A percentile compares a stretch with the other conserved stretches of the same genome.
These are phyloP conservation scores for Penaeus vannamei DNA, from an alignment of 1,140 invertebrate genomes.

Conservation along the genomic window DNA sequence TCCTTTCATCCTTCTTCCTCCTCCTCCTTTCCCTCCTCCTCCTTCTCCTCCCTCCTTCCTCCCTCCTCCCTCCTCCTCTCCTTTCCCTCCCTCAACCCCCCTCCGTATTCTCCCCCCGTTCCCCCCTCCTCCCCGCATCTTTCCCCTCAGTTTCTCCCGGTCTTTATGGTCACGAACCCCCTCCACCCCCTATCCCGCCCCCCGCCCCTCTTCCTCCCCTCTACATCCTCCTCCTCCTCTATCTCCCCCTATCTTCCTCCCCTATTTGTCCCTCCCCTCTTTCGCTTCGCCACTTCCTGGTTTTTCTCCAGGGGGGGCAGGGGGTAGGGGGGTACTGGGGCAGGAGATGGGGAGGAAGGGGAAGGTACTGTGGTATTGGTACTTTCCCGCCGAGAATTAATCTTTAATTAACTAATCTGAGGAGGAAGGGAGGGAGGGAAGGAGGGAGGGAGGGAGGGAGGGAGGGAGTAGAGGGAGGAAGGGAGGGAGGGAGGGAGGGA, in stretches of 20 bases:
- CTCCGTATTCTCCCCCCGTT: no score
- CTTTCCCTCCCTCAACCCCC: not conserved
- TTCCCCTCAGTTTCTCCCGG: not conserved
- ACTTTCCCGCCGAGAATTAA: no score
- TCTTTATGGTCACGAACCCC: not conserved
- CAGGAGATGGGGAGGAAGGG: no score
- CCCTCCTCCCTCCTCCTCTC: no score
- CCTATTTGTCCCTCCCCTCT: not conserved
- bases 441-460: no score
- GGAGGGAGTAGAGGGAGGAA: no score
- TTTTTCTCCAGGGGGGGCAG: no score
- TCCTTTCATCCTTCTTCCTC: not conserved
- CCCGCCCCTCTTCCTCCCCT: not conserved
- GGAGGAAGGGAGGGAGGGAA: no score
- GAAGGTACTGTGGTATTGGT: no score
- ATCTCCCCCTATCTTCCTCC: not conserved
- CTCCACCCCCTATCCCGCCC: not conserved
- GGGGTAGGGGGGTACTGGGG: no score
- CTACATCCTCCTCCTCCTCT: not conserved
- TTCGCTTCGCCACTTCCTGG: no score
- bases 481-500: not conserved
- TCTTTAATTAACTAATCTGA: no score
- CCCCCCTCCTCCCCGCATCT: not conserved
- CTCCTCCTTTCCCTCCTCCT: not conserved
- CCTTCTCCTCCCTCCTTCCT: not conserved